Evolutionary conservation across 1,140 invertebrate genomes (phyloP).

Genomic region (Pristionchus pacificus): DNA sequence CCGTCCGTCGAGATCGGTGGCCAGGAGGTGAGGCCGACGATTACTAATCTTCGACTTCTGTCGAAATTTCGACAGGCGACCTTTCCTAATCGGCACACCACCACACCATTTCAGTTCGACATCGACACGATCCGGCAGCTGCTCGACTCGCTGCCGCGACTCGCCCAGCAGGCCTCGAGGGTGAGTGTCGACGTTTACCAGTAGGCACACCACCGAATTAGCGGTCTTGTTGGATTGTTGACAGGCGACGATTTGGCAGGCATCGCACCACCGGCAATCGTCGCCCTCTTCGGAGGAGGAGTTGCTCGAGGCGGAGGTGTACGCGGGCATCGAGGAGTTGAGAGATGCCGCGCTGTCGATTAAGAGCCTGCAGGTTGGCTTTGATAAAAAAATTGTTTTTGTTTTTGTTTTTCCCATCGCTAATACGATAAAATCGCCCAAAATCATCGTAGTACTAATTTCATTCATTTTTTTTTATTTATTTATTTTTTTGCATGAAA

Average conservation of each 20-base stretch:
- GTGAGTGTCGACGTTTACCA: slow-evolving; percentile 13
- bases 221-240: no score
- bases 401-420: background rate
- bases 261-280: no score
- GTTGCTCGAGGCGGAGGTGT: slow-evolving; percentile 36
- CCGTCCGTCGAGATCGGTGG: slow-evolving; percentile 34
- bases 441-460: no score
- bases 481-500: no score
- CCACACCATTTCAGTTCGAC: slow-evolving; percentile 28
- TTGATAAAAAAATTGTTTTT: background rate
- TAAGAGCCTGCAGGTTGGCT: slow-evolving; percentile 37
- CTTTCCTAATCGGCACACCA: no score
- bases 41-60: no score
- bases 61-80: no score
- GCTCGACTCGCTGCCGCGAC: slow-evolving; percentile 29
- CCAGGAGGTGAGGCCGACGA: background rate
- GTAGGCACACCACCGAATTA: no score
- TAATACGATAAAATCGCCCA: no score
- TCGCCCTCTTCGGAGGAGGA: slow-evolving; percentile 8
- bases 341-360: slow-evolving; percentile 39
- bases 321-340: slow-evolving; percentile 42
- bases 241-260: no score
- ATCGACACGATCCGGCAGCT: slow-evolving; percentile 33
- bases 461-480: no score
- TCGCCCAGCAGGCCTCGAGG: slow-evolving; percentile 8